A percentile compares a stretch with the other conserved stretches of the same genome.
Evolutionary conservation across 2,797 vertebrate genomes (phyloP).

Genomic region (Artibeus jamaicensis): DNA sequence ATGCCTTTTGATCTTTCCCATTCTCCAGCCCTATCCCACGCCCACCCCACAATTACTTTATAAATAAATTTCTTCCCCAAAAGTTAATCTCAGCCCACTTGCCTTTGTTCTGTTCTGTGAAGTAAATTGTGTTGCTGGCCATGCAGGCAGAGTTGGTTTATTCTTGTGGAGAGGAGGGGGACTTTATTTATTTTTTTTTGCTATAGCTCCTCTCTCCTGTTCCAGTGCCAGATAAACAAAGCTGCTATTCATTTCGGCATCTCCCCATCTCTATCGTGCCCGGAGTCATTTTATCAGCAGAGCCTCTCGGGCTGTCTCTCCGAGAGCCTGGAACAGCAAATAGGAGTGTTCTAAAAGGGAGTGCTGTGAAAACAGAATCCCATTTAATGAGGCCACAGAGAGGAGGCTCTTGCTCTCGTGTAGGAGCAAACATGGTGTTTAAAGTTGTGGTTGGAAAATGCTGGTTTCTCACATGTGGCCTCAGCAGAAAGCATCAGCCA

Average conservation of each 20-base stretch:
- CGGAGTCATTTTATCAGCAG: conserved; percentile 78
- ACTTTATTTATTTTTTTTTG: conserved; percentile 64
- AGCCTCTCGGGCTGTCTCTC: conserved; percentile 72
- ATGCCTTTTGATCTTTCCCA: conserved; percentile 60
- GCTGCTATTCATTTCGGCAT: conserved; percentile 74
- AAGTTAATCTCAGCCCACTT: conserved; percentile 66
- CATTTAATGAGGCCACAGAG: conserved; percentile 57
- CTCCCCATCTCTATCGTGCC: not conserved
- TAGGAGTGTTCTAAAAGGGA: conserved; percentile 72
- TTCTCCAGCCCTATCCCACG: not conserved
- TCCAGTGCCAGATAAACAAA: conserved; percentile 74
- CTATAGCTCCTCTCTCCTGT: conserved; percentile 61
- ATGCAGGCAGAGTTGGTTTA: conserved; percentile 70
- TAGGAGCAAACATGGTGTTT: conserved; percentile 77
- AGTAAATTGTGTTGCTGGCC: conserved; percentile 69
- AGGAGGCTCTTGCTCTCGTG: not conserved
- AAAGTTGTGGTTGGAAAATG: conserved; percentile 58
- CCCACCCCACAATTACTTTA: conserved; percentile 57
- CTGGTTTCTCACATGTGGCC: conserved; percentile 63
- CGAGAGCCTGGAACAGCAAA: conserved; percentile 66
- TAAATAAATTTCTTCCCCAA: conserved; percentile 52
- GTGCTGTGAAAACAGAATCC: conserved; percentile 69
- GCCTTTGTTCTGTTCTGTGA: conserved; percentile 69
- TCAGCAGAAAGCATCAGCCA: conserved; percentile 58
- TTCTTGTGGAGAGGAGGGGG: conserved; percentile 71